These are phyloP conservation scores for Archilochus colubris DNA, from an alignment of 2,113 vertebrate species.

Conservation along the genomic window DNA sequence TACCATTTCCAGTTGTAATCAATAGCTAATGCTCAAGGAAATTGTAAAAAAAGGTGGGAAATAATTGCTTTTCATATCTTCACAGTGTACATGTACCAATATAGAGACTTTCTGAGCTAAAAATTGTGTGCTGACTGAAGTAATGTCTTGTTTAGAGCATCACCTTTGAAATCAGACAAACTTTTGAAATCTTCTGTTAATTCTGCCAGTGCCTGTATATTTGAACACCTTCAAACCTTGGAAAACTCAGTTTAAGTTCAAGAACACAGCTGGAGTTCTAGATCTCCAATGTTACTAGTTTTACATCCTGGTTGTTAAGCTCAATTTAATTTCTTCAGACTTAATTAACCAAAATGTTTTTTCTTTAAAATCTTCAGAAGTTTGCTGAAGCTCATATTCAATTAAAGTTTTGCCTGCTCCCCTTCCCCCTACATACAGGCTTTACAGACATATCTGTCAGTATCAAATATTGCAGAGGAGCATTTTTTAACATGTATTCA, in stretches of 20 bases:
- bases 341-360: neutral
- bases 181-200: neutral
- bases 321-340: neutral
- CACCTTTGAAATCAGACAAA: neutral
- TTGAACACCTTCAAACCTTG: neutral
- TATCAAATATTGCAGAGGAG: conserved; percentile 3
- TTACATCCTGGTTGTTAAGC: neutral
- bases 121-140: neutral
- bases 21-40: neutral
- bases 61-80: fast-evolving
- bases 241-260: neutral
- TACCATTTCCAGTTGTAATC: neutral
- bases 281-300: fast-evolving
- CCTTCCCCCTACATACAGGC: neutral
- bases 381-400: conserved; percentile 10
- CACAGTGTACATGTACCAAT: neutral
- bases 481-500: conserved; percentile 30
- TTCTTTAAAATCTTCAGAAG: conserved; percentile 8
- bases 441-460: conserved; percentile 40
- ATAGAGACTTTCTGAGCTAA: neutral
- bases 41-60: neutral
- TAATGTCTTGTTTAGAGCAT: neutral
- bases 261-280: neutral
- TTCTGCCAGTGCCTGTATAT: fast-evolving
- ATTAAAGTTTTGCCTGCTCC: neutral